These are phyloP conservation scores for Megalurothrips usitatus DNA, from an alignment of 2,888 invertebrate species.

Conservation along the genomic window DNA sequence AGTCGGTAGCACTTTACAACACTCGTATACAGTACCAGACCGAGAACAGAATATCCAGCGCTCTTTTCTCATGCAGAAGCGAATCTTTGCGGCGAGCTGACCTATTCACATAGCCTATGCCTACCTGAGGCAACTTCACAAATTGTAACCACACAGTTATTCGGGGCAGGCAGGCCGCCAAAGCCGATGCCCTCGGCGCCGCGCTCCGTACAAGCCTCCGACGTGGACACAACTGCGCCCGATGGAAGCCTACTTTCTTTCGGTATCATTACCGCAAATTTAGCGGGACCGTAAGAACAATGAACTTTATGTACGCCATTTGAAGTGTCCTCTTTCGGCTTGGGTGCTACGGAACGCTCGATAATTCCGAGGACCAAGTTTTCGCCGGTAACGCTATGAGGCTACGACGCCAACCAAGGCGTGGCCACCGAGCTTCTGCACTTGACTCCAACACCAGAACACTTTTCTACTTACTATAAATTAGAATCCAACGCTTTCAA, in stretches of 20 bases:
- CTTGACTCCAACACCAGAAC: conserved; percentile 37
- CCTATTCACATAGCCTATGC: conserved; percentile 22
- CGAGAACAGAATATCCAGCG: neutral
- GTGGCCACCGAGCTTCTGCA: conserved; percentile 35
- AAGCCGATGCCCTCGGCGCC: conserved; percentile 3
- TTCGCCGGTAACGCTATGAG: conserved; percentile 29
- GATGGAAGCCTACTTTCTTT: neutral
- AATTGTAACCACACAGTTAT: conserved; percentile 20
- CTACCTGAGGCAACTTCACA: conserved; percentile 22
- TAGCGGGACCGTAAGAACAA: conserved; percentile 47
- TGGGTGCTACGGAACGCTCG: conserved; percentile 47
- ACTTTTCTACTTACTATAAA: conserved; percentile 40
- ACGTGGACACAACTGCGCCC: neutral
- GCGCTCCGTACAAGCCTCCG: neutral
- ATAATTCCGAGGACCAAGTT: conserved; percentile 42
- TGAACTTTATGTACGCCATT: conserved; percentile 56
- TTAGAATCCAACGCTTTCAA: conserved; percentile 39
- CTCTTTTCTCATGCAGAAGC: neutral
- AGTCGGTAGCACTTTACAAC: conserved; percentile 5
- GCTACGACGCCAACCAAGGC: conserved; percentile 31
- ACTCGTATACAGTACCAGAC: neutral
- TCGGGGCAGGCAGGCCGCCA: conserved; percentile 8
- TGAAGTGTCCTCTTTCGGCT: conserved; percentile 51
- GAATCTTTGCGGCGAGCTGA: neutral
- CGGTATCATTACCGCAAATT: neutral